These are phyloP conservation scores for Drosophila quadrilineata DNA, from an alignment of 1,140 invertebrate species.

Conservation along the genomic window DNA sequence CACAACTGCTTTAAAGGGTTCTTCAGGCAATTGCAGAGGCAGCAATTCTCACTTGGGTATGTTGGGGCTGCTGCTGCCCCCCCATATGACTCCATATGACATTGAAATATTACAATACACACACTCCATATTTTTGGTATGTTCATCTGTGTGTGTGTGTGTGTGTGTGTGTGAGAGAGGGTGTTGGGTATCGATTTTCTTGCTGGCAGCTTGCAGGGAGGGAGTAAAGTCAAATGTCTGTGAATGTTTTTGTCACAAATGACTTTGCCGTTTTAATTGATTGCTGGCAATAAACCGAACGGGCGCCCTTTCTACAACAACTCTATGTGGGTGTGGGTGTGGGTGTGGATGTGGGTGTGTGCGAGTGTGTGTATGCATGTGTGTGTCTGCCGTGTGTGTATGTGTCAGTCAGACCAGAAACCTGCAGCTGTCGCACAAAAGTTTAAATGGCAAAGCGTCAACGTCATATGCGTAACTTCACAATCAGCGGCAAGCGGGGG, in stretches of 20 bases:
- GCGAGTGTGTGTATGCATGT: background rate
- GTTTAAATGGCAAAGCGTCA: slow-evolving; percentile 73
- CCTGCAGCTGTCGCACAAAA: slow-evolving; percentile 56
- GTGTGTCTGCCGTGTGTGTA: slow-evolving; percentile 12
- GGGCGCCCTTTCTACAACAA: slow-evolving; percentile 51
- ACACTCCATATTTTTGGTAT: too few relatives aligned
- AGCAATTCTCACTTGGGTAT: too few relatives aligned
- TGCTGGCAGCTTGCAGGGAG: too few relatives aligned
- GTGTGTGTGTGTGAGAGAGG: slow-evolving; percentile 6
- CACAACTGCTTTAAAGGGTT: too few relatives aligned
- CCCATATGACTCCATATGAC: too few relatives aligned
- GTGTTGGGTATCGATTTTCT: slow-evolving; percentile 56
- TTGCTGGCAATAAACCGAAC: slow-evolving; percentile 74
- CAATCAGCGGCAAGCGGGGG: background rate
- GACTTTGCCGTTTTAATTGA: slow-evolving; percentile 76
- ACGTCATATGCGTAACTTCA: slow-evolving; percentile 47
- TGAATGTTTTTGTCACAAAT: slow-evolving; percentile 76
- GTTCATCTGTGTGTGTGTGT: background rate
- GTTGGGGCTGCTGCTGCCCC: too few relatives aligned
- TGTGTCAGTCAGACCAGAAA: slow-evolving; percentile 7
- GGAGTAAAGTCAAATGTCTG: slow-evolving; percentile 68
- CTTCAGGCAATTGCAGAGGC: too few relatives aligned
- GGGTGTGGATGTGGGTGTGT: slow-evolving; percentile 12
- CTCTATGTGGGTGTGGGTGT: slow-evolving; percentile 2
- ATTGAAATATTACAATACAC: slow-evolving; percentile 68